Evolutionary conservation across 2,797 vertebrate species (phyloP).

Genomic region (Chromis chromis): DNA sequence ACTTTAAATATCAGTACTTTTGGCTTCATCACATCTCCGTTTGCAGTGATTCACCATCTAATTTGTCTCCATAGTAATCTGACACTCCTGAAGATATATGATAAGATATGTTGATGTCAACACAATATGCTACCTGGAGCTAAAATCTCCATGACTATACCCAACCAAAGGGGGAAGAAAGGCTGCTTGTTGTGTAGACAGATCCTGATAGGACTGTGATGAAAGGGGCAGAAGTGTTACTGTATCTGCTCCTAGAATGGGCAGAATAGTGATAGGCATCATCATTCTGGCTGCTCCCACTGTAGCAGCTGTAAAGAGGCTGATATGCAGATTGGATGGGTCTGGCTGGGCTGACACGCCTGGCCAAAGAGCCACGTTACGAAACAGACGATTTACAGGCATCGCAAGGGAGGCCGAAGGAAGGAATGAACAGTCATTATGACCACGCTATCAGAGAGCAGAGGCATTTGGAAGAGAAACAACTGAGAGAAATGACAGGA

Average conservation of each 20-base stretch:
- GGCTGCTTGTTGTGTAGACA: conserved; percentile 43
- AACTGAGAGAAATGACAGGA: conserved; percentile 26
- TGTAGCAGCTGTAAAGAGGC: conserved; percentile 50
- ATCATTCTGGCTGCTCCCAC: conserved; percentile 1
- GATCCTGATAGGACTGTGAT: conserved; percentile 39
- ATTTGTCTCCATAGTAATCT: conserved; percentile 24
- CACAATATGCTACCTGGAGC: conserved; percentile 32
- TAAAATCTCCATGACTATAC: conserved; percentile 25
- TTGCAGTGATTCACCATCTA: conserved; percentile 11
- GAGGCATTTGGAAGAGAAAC: conserved; percentile 33
- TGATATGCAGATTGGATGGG: conserved; percentile 56
- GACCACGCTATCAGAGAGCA: conserved; percentile 33
- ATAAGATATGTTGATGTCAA: conserved; percentile 45
- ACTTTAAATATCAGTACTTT: not conserved
- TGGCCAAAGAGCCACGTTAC: conserved; percentile 36
- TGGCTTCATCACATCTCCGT: not conserved
- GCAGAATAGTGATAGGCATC: conserved; percentile 49
- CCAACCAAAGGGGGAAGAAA: conserved; percentile 21
- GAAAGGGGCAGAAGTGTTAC: conserved; percentile 49
- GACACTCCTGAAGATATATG: conserved; percentile 29
- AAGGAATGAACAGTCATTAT: not conserved
- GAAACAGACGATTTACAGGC: conserved; percentile 41
- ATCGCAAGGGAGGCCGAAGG: conserved; percentile 1
- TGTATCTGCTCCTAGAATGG: conserved; percentile 38
- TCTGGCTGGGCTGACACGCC: conserved; percentile 19